A percentile compares a stretch with the other conserved stretches of the same genome.
Conservation (phyloP, 2,888 invertebrate species). For the Rugalucina vietnamica region DNA sequence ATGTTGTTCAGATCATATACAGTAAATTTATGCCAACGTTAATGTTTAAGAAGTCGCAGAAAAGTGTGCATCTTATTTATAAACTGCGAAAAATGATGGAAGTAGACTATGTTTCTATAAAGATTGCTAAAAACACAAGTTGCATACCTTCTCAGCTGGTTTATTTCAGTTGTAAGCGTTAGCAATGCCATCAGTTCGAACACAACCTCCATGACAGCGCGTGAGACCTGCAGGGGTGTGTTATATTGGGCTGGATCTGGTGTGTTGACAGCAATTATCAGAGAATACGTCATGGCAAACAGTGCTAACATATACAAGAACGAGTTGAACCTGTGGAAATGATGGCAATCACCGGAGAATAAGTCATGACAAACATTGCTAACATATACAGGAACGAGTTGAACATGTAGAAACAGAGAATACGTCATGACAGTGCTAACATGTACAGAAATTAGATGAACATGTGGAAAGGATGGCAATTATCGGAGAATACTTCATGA, state of each 20-base stretch:
- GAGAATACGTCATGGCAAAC: conserved; percentile 70
- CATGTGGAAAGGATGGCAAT: too few relatives aligned
- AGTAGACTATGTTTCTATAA: too few relatives aligned
- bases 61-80: too few relatives aligned
- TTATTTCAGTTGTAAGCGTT: conserved; percentile 72
- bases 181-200: conserved; percentile 59
- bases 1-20: too few relatives aligned
- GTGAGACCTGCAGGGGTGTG: conserved; percentile 66
- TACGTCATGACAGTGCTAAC: conserved; percentile 63
- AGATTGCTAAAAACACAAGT: too few relatives aligned
- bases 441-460: conserved; percentile 69
- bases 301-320: conserved; percentile 71
- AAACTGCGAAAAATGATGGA: too few relatives aligned
- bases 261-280: conserved; percentile 65
- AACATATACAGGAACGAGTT: conserved; percentile 69
- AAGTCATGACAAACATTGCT: conserved; percentile 71
- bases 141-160: conserved; percentile 75
- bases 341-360: conserved; percentile 48
- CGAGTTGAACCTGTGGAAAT: conserved; percentile 62
- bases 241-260: conserved; percentile 70
- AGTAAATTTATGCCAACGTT: too few relatives aligned
- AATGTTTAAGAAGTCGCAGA: too few relatives aligned
- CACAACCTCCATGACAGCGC: conserved; percentile 74
- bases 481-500: conserved; percentile 71
- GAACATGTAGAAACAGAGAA: conserved; percentile 56